Percentiles rank a stretch among this genome's conserved stretches.
phyloP scores from a whole-genome alignment of 2,888 invertebrate species.

The Rotaria socialis region DNA sequence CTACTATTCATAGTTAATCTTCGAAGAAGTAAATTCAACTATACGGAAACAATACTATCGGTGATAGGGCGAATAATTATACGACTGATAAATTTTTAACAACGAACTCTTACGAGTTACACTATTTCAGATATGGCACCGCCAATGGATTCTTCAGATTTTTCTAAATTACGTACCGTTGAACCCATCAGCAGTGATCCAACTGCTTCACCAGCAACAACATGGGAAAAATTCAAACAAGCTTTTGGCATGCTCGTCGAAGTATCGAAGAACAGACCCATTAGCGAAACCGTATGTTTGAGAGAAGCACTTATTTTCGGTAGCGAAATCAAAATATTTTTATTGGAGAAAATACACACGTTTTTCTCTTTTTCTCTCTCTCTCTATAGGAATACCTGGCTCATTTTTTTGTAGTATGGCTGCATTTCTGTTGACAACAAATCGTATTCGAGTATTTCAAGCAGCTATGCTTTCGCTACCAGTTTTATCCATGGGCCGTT shows the following conservation, averaged over 20 bases:
- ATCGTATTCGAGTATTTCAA: slow-evolving; percentile 12
- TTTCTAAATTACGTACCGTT: background rate
- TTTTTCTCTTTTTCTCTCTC: background rate
- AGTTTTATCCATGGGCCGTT: background rate
- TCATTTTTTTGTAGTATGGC: background rate
- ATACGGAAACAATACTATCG: no score
- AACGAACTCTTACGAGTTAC: no score
- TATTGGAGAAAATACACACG: no score
- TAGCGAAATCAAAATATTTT: background rate
- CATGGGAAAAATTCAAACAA: background rate
- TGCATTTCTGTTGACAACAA: slow-evolving; percentile 1
- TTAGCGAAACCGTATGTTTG: background rate
- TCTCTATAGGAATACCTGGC: background rate
- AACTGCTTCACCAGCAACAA: background rate
- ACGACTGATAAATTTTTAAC: no score
- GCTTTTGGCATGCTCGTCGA: background rate
- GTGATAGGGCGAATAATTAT: no score
- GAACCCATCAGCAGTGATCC: background rate
- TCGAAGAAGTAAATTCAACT: no score
- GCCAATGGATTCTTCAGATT: background rate
- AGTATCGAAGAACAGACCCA: background rate
- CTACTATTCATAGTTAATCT: no score
- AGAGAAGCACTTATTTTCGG: slow-evolving; percentile 14
- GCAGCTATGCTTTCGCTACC: background rate
- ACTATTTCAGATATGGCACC: background rate